Conservation (phyloP, 2,113 vertebrate species). For the Nothobranchius furzeri region DNA sequence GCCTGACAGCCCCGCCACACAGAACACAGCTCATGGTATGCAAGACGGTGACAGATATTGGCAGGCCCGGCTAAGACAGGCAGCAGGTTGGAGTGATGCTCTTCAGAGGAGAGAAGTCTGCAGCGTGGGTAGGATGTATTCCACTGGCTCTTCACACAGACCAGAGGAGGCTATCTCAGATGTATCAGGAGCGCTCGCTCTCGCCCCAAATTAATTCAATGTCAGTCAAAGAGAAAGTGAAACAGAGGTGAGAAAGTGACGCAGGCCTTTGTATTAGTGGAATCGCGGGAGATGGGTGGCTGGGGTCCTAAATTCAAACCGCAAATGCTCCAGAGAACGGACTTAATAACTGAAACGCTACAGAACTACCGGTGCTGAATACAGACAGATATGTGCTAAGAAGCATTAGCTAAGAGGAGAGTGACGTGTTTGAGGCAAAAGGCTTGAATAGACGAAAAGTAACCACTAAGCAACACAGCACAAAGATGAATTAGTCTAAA, state of each 20-base stretch:
- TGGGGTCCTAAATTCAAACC: conserved; percentile 33
- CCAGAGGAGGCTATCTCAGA: conserved; percentile 59
- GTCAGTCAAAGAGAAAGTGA: conserved; percentile 69
- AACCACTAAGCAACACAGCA: background rate
- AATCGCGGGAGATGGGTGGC: conserved; percentile 11
- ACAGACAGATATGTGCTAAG: conserved; percentile 31
- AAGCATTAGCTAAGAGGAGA: conserved; percentile 1
- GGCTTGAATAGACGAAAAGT: background rate
- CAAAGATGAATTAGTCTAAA: background rate
- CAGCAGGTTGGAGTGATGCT: conserved; percentile 63
- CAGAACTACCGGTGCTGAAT: conserved; percentile 31
- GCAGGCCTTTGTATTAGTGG: conserved; percentile 55
- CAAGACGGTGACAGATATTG: conserved; percentile 58
- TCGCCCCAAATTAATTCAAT: conserved; percentile 73
- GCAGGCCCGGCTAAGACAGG: conserved; percentile 55
- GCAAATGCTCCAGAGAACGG: conserved; percentile 32
- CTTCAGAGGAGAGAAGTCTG: conserved; percentile 58
- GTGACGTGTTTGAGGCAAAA: conserved; percentile 10
- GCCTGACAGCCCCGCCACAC: conserved; percentile 36
- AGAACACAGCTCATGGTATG: conserved; percentile 35
- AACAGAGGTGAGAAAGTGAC: conserved; percentile 56
- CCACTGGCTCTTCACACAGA: conserved; percentile 57
- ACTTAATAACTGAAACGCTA: conserved; percentile 35
- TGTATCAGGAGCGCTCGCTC: conserved; percentile 59
- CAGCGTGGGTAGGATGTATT: conserved; percentile 55